phyloP scores from a whole-genome alignment of 1,140 invertebrate species.

The Pollicipes pollicipes region DNA sequence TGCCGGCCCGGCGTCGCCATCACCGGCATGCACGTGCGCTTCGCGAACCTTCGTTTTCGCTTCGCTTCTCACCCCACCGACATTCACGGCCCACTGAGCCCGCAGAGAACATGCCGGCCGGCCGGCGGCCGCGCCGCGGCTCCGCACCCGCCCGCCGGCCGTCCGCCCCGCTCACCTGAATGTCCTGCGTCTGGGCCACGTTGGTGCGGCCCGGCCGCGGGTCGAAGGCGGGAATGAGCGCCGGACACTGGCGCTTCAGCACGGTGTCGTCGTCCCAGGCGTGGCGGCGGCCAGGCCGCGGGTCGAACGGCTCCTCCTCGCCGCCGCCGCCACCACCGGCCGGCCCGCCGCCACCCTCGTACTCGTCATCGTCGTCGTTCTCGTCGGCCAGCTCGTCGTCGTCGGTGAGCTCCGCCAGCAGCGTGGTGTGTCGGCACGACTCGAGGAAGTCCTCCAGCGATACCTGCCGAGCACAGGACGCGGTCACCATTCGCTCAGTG shows the following conservation, averaged over 20 bases:
- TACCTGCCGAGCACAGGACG: constrained; percentile 1
- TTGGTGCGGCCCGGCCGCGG: constrained; percentile 92
- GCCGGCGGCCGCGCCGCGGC: constrained; percentile 23
- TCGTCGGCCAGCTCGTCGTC: constrained; percentile 60
- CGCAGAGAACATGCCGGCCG: too few species aligned
- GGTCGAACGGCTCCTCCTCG: constrained; percentile 73
- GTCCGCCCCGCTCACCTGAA: constrained; percentile 1
- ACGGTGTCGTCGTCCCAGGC: constrained; percentile 98
- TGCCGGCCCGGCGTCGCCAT: too few species aligned
- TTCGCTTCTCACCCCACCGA: too few species aligned
- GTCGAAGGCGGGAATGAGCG: constrained; percentile 95
- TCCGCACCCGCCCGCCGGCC: too few species aligned
- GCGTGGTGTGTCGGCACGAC: constrained; percentile 68
- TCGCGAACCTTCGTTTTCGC: too few species aligned
- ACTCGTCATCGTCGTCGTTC: constrained; percentile 52
- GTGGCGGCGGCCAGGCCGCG: constrained; percentile 51
- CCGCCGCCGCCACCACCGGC: constrained; percentile 93
- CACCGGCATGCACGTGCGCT: too few species aligned
- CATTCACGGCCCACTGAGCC: too few species aligned
- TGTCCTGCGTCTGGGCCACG: constrained; percentile 65
- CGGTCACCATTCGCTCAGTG: too few species aligned
- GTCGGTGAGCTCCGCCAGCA: constrained; percentile 83
- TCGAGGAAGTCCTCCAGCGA: constrained; percentile 73
- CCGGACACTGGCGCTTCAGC: constrained; percentile 83
- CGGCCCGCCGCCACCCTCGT: constrained; percentile 58